Percentiles rank a stretch among this genome's conserved stretches.
phyloP scores from a whole-genome alignment of 1,140 invertebrate species.

The Drosophila hydei region DNA sequence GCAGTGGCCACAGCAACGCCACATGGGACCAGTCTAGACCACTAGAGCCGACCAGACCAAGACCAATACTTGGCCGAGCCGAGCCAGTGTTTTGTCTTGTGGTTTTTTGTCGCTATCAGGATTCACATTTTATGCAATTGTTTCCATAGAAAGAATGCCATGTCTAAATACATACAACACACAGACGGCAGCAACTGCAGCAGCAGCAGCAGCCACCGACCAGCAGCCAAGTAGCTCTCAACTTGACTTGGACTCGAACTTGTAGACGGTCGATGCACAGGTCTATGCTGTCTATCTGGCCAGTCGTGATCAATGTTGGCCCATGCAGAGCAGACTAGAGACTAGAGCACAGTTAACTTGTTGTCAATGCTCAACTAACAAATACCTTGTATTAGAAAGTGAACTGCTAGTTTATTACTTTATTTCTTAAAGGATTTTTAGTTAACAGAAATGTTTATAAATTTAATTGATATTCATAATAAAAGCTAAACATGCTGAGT shows the following conservation, averaged over 20 bases:
- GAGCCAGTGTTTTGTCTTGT: slow-evolving; percentile 40
- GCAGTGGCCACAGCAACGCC: slow-evolving; percentile 25
- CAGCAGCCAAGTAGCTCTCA: slow-evolving; percentile 61
- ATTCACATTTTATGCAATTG: slow-evolving; percentile 82
- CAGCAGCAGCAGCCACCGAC: slow-evolving; percentile 40
- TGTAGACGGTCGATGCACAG: slow-evolving; percentile 28
- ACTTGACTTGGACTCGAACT: slow-evolving; percentile 43
- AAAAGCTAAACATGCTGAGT: no score
- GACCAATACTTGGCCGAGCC: slow-evolving; percentile 1
- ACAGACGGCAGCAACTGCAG: slow-evolving; percentile 36
- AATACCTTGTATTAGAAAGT: background rate
- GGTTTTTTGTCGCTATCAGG: slow-evolving; percentile 71
- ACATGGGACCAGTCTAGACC: slow-evolving; percentile 34
- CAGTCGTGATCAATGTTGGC: slow-evolving; percentile 76
- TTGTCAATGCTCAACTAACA: background rate
- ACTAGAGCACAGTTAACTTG: slow-evolving; percentile 12
- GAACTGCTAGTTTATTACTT: no score
- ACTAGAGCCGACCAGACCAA: slow-evolving; percentile 9
- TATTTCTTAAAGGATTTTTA: no score
- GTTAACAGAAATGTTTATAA: no score
- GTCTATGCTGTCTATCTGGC: slow-evolving; percentile 54
- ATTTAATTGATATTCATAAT: no score
- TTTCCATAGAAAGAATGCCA: slow-evolving; percentile 79
- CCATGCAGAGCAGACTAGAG: slow-evolving; percentile 34
- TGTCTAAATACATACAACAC: slow-evolving; percentile 64